A percentile compares a stretch with the other conserved stretches of the same genome.
These are phyloP conservation scores for Malaclemys terrapin DNA, from an alignment of 2,113 vertebrate genomes.

Conservation along the genomic window DNA sequence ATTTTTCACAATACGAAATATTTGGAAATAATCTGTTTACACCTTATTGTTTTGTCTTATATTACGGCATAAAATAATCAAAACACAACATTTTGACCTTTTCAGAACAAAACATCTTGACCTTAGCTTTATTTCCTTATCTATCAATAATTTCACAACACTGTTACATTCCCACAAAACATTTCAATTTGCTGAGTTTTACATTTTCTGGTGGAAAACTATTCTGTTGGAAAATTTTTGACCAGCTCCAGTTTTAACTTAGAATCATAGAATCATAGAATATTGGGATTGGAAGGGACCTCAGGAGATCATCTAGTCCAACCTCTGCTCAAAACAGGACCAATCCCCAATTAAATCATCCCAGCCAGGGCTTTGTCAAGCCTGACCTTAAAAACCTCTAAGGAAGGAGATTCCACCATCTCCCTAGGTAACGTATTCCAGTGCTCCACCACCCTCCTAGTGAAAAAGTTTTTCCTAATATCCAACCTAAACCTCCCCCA, in stretches of 20 bases:
- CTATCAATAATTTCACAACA: not conserved
- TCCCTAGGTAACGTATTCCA: no score
- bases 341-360: no score
- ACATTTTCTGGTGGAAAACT: not conserved
- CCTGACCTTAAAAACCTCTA: no score
- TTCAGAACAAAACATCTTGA: not conserved
- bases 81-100: not conserved
- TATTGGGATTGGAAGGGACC: no score
- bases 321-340: no score
- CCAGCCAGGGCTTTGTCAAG: no score
- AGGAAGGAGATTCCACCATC: no score
- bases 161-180: not conserved
- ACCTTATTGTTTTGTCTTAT: not conserved
- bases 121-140: not conserved
- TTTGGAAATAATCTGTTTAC: not conserved
- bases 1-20: rapidly evolving
- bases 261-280: no score
- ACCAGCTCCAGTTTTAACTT: not conserved
- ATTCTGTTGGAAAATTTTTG: not conserved
- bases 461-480: no score
- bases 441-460: no score
- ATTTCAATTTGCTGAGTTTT: not conserved
- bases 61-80: not conserved
- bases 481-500: no score
- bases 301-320: no score